Percentiles rank a stretch among this genome's conserved stretches.
Conservation (phyloP, 2,888 invertebrate species). For the Drosophila prolongata region DNA sequence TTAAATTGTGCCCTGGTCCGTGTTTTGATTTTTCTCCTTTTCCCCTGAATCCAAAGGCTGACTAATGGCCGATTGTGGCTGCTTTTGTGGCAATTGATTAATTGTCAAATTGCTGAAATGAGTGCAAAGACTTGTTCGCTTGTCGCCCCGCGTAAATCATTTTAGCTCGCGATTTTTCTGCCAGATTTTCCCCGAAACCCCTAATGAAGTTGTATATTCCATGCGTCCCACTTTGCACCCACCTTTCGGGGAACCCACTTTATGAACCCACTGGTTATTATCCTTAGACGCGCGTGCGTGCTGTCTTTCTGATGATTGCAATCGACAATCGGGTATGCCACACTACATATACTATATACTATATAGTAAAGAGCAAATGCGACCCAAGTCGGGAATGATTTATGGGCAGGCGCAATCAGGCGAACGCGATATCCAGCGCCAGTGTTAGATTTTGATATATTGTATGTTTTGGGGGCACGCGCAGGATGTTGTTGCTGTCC, state of each 20-base stretch:
- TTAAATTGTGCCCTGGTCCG: neutral
- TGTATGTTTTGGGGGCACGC: constrained; percentile 75
- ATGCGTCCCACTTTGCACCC: constrained; percentile 1
- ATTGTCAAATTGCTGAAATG: constrained; percentile 79
- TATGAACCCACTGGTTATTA: constrained; percentile 20
- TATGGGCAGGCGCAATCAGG: constrained; percentile 71
- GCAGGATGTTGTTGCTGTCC: constrained; percentile 58
- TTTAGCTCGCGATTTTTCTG: constrained; percentile 40
- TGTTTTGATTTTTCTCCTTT: neutral
- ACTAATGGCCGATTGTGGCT: constrained; percentile 61
- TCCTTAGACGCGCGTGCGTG: constrained; percentile 72
- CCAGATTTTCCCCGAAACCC: constrained; percentile 9
- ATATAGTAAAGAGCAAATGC: constrained; percentile 23
- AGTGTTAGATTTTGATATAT: constrained; percentile 73
- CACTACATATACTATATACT: constrained; percentile 3
- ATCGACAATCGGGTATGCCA: constrained; percentile 59
- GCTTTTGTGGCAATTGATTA: constrained; percentile 71
- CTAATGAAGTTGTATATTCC: constrained; percentile 46
- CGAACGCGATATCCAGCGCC: constrained; percentile 69
- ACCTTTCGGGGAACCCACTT: neutral
- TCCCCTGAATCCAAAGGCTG: constrained; percentile 28
- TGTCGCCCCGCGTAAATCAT: constrained; percentile 74
- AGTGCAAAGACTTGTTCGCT: constrained; percentile 79
- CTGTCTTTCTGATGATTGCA: constrained; percentile 73
- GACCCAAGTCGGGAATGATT: constrained; percentile 69